phyloP scores from a whole-genome alignment of 2,888 invertebrate species.

The Trimorus sp. region DNA sequence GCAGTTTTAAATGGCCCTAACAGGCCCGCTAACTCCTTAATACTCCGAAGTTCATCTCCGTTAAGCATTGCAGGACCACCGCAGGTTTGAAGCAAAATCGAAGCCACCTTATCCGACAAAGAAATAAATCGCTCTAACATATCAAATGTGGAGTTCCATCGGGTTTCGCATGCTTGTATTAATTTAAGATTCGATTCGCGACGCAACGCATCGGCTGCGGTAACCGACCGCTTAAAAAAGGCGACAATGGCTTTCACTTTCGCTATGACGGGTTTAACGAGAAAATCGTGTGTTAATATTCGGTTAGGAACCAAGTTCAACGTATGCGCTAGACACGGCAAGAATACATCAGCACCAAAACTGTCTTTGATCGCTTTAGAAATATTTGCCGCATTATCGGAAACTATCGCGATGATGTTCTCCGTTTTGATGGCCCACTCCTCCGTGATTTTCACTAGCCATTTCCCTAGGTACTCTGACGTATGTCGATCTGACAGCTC shows the following conservation, averaged over 20 bases:
- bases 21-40: constrained; percentile 65
- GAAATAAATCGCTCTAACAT: constrained; percentile 66
- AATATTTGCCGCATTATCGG: constrained; percentile 68
- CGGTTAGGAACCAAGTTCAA: constrained; percentile 58
- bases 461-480: constrained; percentile 54
- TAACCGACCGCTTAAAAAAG: constrained; percentile 66
- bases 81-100: constrained; percentile 66
- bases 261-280: constrained; percentile 20
- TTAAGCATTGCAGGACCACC: constrained; percentile 55
- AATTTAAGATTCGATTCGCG: constrained; percentile 49
- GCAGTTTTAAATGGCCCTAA: constrained; percentile 69
- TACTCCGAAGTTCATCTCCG: constrained; percentile 58
- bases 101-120: constrained; percentile 61
- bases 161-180: constrained; percentile 64
- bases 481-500: constrained; percentile 64
- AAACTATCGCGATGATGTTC: constrained; percentile 58
- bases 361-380: constrained; percentile 57
- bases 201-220: constrained; percentile 61
- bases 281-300: constrained; percentile 24
- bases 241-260: constrained; percentile 61
- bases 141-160: constrained; percentile 68
- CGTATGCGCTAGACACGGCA: constrained; percentile 66
- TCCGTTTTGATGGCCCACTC: constrained; percentile 65
- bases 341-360: constrained; percentile 59
- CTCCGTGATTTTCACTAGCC: constrained; percentile 38